Evolutionary conservation across 2,113 vertebrate species (phyloP), one percentile per base, ranked within the genome.

Genomic region (Pterocles burchelli): DNA sequence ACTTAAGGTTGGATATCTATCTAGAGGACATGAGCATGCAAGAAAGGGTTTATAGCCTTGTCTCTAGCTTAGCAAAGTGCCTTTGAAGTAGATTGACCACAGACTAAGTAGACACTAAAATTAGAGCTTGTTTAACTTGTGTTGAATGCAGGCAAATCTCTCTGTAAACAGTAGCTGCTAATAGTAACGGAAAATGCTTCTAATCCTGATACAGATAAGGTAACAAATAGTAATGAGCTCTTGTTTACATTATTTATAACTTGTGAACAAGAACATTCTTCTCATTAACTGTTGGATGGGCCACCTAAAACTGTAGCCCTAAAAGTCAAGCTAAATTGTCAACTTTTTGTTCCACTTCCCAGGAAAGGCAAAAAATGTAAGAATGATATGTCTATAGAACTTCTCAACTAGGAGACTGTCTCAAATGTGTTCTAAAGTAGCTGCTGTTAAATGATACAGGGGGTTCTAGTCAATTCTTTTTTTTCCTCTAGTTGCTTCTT

Each of bases 61-160:
- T 66, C 59, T 82, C 58, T 49, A 46, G 62, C 90, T 88, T 85
- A 83, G 43, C 68, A 93, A 96, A 95, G 76, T 92, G 65, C 76
- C 75, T 87, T 95, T 95, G 76, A 89, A 93, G 45, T 52, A 86
- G 75, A 34, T 18, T 67, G 48, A 63, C 38, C 33, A 71, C 9
- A 38, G 68, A 62, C 31, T 55, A 80, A 68, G 33, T 9, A 66
- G 84, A 54, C 19, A 70, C 88, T 76, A 80, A 92, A 84, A 68
- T 58, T 33, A 79, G 29, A 86, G 29, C 52, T 73, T 91, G 13
- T 81, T 96, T 92, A 80, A 87, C 80, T 87, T 89, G 46, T 88
- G 62, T 48, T 80, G 74, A 90, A 84, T 85, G 62, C 8, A 63
- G 82, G 14, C 11, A 87, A 89, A 93, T 82, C 62, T 93, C 63